A percentile compares a stretch with the other conserved stretches of the same genome.
Evolutionary conservation across 2,113 vertebrate species (phyloP).

Genomic region (Benthochromis sp.): DNA sequence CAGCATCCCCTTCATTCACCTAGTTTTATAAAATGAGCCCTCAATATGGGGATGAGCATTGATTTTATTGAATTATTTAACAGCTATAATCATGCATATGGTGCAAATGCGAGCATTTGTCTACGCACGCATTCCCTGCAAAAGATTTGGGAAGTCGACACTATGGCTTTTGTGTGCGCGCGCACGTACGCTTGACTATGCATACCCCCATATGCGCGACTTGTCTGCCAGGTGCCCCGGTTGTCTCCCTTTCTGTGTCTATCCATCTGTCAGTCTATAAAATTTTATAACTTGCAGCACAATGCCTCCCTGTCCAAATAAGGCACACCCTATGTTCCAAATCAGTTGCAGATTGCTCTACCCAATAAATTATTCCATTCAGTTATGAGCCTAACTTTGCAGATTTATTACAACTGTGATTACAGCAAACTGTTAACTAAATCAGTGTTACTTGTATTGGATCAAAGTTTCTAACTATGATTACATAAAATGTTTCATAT

Average conservation of each 20-base stretch:
- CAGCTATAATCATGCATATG: background rate
- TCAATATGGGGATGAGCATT: background rate
- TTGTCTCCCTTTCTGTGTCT: background rate
- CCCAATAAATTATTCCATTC: conserved; percentile 25
- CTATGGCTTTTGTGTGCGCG: background rate
- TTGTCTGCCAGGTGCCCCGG: conserved; percentile 13
- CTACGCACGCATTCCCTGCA: background rate
- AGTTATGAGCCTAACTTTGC: background rate
- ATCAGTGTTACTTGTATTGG: background rate
- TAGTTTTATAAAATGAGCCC: background rate
- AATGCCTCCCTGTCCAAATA: conserved; percentile 8
- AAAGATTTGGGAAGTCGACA: background rate
- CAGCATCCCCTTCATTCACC: background rate
- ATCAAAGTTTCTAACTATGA: background rate
- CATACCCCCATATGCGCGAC: background rate
- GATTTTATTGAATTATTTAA: background rate
- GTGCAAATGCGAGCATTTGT: background rate
- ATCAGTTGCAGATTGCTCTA: conserved; percentile 15
- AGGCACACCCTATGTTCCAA: conserved; percentile 1
- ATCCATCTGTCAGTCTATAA: conserved; percentile 28
- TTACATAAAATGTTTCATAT: background rate
- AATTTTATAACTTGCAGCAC: conserved; percentile 8
- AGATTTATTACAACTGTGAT: conserved; percentile 2
- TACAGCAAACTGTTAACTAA: background rate
- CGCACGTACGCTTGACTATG: background rate